Evolutionary conservation across 2,797 vertebrate genomes (phyloP).

Genomic region (Rachycentron canadum): DNA sequence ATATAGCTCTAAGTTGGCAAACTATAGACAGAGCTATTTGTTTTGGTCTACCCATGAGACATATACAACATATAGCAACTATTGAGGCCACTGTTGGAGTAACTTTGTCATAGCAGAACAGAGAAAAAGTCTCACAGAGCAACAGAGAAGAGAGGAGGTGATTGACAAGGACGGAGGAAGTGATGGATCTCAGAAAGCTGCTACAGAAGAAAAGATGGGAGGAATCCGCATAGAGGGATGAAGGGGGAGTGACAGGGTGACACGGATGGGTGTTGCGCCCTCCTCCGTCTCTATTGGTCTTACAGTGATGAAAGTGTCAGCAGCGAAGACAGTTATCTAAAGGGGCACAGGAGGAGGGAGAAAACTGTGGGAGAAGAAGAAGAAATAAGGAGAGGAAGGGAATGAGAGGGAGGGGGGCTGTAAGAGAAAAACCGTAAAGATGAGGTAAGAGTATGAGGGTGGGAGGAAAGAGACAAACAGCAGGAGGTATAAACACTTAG

Average conservation of each 20-base stretch:
- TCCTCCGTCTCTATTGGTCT: slow-evolving; percentile 53
- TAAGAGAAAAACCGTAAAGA: slow-evolving; percentile 45
- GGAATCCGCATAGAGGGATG: slow-evolving; percentile 43
- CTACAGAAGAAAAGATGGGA: slow-evolving; percentile 39
- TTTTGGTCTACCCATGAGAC: neutral
- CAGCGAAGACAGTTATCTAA: slow-evolving; percentile 59
- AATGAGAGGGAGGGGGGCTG: neutral
- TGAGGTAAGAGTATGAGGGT: slow-evolving; percentile 66
- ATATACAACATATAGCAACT: neutral
- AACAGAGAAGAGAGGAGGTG: slow-evolving; percentile 27
- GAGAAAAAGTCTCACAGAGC: slow-evolving; percentile 17
- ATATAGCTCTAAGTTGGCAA: neutral
- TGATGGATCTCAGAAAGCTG: slow-evolving; percentile 57
- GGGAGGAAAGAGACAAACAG: slow-evolving; percentile 72
- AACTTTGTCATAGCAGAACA: slow-evolving; percentile 37
- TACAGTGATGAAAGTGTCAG: slow-evolving; percentile 64
- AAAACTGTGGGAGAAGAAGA: slow-evolving; percentile 44
- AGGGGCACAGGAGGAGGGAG: slow-evolving; percentile 60
- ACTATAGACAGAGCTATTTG: slow-evolving; percentile 3
- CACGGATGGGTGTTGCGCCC: slow-evolving; percentile 59
- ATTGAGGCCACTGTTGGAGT: neutral
- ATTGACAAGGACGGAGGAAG: slow-evolving; percentile 52
- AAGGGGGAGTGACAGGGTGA: slow-evolving; percentile 56
- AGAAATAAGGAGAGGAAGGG: slow-evolving; percentile 16
- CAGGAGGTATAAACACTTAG: slow-evolving; percentile 67